A percentile compares a stretch with the other conserved stretches of the same genome.
Conservation (phyloP, 2,888 invertebrate genomes). For the Cephus rjabovi region DNA sequence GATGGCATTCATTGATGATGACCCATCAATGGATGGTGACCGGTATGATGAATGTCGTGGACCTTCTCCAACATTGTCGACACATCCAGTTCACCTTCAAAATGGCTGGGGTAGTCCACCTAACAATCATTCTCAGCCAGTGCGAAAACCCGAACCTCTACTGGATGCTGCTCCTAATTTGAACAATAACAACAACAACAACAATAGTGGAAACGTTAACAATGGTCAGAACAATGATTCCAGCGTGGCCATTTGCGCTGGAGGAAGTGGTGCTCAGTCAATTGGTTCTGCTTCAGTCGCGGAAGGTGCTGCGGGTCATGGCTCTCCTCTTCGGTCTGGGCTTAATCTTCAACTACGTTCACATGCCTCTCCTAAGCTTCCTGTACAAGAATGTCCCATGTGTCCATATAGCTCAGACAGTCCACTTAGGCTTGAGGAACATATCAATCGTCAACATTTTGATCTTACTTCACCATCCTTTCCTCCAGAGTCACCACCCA, state of each 20-base stretch:
- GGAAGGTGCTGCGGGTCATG: conserved; percentile 71
- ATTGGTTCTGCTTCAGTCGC: conserved; percentile 39
- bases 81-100: conserved; percentile 67
- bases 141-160: conserved; percentile 11
- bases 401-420: conserved; percentile 82
- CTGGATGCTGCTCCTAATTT: conserved; percentile 35
- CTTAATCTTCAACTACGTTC: conserved; percentile 62
- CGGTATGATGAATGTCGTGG: conserved; percentile 68
- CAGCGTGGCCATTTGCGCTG: neutral
- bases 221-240: conserved; percentile 1
- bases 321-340: conserved; percentile 76
- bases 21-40: conserved; percentile 69
- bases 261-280: neutral
- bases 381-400: conserved; percentile 75
- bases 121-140: conserved; percentile 22
- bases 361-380: conserved; percentile 61
- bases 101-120: conserved; percentile 73
- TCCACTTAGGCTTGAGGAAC: conserved; percentile 81
- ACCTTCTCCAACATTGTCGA: conserved; percentile 48
- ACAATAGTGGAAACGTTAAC: conserved; percentile 51
- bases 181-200: conserved; percentile 60
- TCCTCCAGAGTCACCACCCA: conserved; percentile 59
- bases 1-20: conserved; percentile 83
- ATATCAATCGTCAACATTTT: conserved; percentile 87
- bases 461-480: conserved; percentile 82